phyloP scores from a whole-genome alignment of 1,140 invertebrate genomes.

The Diabrotica undecimpunctata region DNA sequence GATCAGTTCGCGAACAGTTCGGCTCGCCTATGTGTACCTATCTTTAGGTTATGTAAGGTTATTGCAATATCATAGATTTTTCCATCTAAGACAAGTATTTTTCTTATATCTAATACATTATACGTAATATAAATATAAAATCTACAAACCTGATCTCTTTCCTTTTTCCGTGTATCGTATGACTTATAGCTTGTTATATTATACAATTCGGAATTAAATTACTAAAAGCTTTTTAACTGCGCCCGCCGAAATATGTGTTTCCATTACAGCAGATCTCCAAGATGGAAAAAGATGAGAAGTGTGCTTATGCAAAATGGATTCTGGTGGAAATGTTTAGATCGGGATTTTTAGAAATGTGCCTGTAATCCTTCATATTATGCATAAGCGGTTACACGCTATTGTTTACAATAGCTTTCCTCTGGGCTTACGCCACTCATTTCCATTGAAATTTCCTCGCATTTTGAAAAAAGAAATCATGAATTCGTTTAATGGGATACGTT shows the following conservation, averaged over 20 bases:
- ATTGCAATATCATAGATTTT: too few relatives aligned
- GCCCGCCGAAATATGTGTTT: not conserved
- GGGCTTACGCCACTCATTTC: not conserved
- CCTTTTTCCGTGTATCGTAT: too few relatives aligned
- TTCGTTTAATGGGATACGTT: not conserved
- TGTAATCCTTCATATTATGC: constrained; percentile 40
- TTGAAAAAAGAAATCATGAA: not conserved
- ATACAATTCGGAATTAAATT: not conserved
- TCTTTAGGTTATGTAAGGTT: too few relatives aligned
- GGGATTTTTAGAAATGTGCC: constrained; percentile 36
- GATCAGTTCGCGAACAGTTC: too few relatives aligned
- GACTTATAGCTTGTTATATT: too few relatives aligned
- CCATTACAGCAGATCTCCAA: not conserved
- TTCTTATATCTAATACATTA: too few relatives aligned
- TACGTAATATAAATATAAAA: too few relatives aligned
- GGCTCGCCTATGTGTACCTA: too few relatives aligned
- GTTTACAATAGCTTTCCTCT: not conserved
- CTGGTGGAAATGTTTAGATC: constrained; percentile 29
- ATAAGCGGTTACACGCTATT: constrained; percentile 16
- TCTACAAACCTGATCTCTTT: too few relatives aligned
- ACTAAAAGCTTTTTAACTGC: not conserved
- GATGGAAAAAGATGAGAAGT: constrained; percentile 2
- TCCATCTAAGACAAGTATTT: too few relatives aligned
- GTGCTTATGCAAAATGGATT: constrained; percentile 37
- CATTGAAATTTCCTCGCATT: constrained; percentile 2